Percentiles rank a stretch among this genome's conserved stretches.
Conservation (phyloP, 2,113 vertebrate species). For the Entomyzon cyanotis region DNA sequence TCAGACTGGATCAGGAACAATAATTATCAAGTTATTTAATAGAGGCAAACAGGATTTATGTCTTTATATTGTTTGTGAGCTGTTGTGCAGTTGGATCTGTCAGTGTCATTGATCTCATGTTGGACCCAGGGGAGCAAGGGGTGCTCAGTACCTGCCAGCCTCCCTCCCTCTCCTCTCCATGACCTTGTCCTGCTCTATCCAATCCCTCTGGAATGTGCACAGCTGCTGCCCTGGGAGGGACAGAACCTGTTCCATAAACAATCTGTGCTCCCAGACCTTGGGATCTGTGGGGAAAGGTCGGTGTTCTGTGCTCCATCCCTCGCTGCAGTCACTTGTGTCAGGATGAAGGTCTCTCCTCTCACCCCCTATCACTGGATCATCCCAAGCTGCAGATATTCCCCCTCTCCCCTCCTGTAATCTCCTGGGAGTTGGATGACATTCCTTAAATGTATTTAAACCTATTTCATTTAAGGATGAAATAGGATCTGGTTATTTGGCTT, state of each 20-base stretch:
- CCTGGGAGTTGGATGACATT: not conserved
- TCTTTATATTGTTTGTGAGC: not conserved
- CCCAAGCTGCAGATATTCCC: not conserved
- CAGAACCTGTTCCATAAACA: not conserved
- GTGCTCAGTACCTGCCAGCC: not conserved
- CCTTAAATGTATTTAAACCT: not conserved
- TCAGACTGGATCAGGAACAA: not conserved
- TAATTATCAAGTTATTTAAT: not conserved
- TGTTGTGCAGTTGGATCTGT: not conserved
- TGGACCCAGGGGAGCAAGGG: not conserved
- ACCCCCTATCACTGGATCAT: not conserved
- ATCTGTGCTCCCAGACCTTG: not conserved
- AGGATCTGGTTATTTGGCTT: not conserved
- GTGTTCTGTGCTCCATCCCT: rapidly evolving
- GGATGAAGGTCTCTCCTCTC: not conserved
- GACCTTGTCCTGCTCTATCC: rapidly evolving
- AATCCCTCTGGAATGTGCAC: not conserved
- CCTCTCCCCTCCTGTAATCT: not conserved
- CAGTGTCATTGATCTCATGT: rapidly evolving
- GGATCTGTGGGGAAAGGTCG: not conserved
- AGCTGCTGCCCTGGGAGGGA: not conserved
- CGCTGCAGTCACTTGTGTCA: not conserved
- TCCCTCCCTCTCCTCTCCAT: not conserved
- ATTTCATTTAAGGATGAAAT: not conserved
- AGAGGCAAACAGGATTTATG: not conserved